phyloP scores from a whole-genome alignment of 2,113 vertebrate species.

The Antennarius striatus region DNA sequence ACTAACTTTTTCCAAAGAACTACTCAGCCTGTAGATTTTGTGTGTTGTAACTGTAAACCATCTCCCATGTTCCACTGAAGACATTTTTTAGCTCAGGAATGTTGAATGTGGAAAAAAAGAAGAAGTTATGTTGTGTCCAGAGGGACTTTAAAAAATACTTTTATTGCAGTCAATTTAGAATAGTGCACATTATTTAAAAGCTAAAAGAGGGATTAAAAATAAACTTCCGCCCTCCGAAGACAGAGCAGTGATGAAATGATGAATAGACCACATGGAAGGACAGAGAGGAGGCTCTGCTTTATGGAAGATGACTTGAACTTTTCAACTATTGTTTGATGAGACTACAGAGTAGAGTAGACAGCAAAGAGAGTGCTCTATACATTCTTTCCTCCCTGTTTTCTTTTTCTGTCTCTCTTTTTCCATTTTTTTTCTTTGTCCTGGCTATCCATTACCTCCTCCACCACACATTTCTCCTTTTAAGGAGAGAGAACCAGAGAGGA shows the following conservation, averaged over 20 bases:
- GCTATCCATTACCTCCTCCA: conserved; percentile 37
- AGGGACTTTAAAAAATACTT: conserved; percentile 55
- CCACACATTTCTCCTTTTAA: conserved; percentile 74
- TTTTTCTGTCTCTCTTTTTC: conserved; percentile 17
- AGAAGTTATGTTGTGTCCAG: conserved; percentile 50
- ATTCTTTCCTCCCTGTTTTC: conserved; percentile 2
- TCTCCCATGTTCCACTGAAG: conserved; percentile 27
- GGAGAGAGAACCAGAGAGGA: conserved; percentile 52
- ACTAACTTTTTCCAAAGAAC: conserved; percentile 45
- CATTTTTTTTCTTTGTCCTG: conserved; percentile 9
- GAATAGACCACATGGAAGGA: conserved; percentile 41
- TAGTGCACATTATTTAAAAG: conserved; percentile 68
- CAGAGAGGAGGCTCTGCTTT: conserved; percentile 15
- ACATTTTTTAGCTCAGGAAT: conserved; percentile 53
- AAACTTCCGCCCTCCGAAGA: conserved; percentile 46
- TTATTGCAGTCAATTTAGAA: conserved; percentile 39
- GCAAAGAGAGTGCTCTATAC: conserved; percentile 14
- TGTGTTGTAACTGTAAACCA: conserved; percentile 62
- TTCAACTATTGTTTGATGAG: conserved; percentile 21
- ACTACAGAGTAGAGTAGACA: conserved; percentile 10
- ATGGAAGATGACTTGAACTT: conserved; percentile 13
- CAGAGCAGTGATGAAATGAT: conserved; percentile 61
- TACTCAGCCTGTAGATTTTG: conserved; percentile 14
- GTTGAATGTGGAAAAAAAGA: conserved; percentile 58
- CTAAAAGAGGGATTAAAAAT: conserved; percentile 76